These are phyloP conservation scores for Acanthosepion esculentum DNA, from an alignment of 2,888 invertebrate species.

Conservation along the genomic window DNA sequence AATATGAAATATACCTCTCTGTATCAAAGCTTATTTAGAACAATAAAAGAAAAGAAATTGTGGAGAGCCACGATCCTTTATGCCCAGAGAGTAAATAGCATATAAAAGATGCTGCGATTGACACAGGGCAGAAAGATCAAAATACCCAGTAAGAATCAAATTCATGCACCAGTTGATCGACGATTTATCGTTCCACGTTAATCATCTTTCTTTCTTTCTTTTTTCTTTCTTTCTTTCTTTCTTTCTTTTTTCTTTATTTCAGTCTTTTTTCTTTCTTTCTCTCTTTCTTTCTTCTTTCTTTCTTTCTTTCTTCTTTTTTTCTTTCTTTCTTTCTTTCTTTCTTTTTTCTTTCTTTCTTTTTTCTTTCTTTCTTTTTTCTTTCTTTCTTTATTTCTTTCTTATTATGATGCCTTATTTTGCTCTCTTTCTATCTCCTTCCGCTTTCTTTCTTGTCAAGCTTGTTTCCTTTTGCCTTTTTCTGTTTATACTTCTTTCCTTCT, in stretches of 20 bases:
- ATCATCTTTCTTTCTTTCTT: not conserved
- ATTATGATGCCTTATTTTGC: not conserved
- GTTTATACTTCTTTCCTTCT: too few species aligned
- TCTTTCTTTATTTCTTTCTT: not conserved
- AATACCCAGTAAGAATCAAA: too few species aligned
- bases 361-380: not conserved
- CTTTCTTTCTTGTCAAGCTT: not conserved
- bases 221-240: too few species aligned
- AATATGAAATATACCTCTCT: too few species aligned
- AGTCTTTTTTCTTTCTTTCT: not conserved
- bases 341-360: not conserved
- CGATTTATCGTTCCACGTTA: not conserved
- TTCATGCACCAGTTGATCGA: too few species aligned
- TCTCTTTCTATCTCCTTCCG: not conserved
- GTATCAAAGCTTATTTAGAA: too few species aligned
- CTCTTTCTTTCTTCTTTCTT: not conserved
- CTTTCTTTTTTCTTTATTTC: too few species aligned
- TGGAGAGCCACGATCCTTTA: too few species aligned
- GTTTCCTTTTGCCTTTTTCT: not conserved
- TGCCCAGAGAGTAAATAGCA: too few species aligned
- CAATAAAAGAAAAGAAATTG: too few species aligned
- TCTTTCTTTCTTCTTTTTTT: not conserved
- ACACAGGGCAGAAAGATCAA: too few species aligned
- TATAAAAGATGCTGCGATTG: too few species aligned
- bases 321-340: not conserved